Evolutionary conservation across 2,888 invertebrate species (phyloP).

Genomic region (Meteorus colon): DNA sequence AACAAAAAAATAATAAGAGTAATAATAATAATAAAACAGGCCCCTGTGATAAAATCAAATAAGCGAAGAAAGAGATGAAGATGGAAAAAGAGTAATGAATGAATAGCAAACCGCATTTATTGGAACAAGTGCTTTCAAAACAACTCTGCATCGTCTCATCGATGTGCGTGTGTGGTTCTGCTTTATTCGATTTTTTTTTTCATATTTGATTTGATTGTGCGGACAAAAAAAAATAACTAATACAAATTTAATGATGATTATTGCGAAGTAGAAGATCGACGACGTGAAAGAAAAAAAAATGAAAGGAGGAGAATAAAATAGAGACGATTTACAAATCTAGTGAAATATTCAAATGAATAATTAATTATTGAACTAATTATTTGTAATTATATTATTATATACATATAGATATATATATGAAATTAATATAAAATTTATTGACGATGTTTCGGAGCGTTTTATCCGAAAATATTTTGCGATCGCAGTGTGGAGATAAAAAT

Average conservation of each 20-base stretch:
- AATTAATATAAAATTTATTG: slow-evolving; percentile 65
- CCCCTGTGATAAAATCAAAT: slow-evolving; percentile 71
- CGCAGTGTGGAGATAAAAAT: slow-evolving; percentile 1
- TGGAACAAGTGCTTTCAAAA: background rate
- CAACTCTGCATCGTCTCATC: background rate
- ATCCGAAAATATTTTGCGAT: slow-evolving; percentile 3
- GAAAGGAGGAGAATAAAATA: slow-evolving; percentile 19
- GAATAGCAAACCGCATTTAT: slow-evolving; percentile 26
- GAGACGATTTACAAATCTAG: slow-evolving; percentile 68
- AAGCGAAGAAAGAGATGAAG: slow-evolving; percentile 42
- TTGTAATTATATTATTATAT: slow-evolving; percentile 57
- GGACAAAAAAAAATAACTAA: slow-evolving; percentile 18
- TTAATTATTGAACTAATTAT: slow-evolving; percentile 55
- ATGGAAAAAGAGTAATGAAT: slow-evolving; percentile 30
- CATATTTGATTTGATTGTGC: slow-evolving; percentile 21
- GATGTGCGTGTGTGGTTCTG: slow-evolving; percentile 13
- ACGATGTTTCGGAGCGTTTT: slow-evolving; percentile 15
- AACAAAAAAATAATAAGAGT: slow-evolving; percentile 43
- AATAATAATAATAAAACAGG: slow-evolving; percentile 57
- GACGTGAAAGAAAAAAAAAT: slow-evolving; percentile 10
- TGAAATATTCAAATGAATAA: slow-evolving; percentile 68
- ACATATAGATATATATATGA: slow-evolving; percentile 59
- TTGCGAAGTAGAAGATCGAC: slow-evolving; percentile 21
- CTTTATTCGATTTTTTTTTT: background rate
- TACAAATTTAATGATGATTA: slow-evolving; percentile 32